Percentiles rank a stretch among this genome's conserved stretches.
Evolutionary conservation across 1,140 invertebrate genomes (phyloP).

Genomic region (Spodoptera frugiperda): DNA sequence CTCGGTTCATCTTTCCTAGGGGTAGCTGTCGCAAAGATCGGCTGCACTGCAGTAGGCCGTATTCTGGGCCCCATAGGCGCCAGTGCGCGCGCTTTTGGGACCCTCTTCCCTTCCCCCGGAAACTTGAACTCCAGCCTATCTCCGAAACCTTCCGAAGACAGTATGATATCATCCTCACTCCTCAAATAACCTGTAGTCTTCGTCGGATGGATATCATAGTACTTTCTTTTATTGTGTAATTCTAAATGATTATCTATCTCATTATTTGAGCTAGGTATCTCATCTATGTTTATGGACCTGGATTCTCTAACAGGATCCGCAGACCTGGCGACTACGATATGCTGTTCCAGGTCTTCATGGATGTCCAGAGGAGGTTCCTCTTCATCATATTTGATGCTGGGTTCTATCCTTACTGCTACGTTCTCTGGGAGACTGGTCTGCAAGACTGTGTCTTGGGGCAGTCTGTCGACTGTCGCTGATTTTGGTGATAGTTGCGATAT

Average conservation of each 20-base stretch:
- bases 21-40: conserved; percentile 81
- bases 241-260: conserved; percentile 82
- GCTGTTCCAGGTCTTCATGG: conserved; percentile 59
- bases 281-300: conserved; percentile 78
- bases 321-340: conserved; percentile 75
- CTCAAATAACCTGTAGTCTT: conserved; percentile 72
- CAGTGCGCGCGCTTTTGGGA: conserved; percentile 88
- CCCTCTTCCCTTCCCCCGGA: conserved; percentile 91
- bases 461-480: conserved; percentile 71
- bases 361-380: conserved; percentile 63
- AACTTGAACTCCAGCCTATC: conserved; percentile 79
- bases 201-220: conserved; percentile 82
- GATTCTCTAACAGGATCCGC: conserved; percentile 75
- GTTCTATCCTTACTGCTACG: conserved; percentile 80
- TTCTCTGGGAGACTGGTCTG: conserved; percentile 75
- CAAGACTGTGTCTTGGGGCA: conserved; percentile 57
- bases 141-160: conserved; percentile 74
- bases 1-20: conserved; percentile 74
- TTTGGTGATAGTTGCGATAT: conserved; percentile 87
- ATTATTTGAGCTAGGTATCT: conserved; percentile 78
- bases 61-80: conserved; percentile 89
- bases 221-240: conserved; percentile 80
- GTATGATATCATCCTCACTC: conserved; percentile 71
- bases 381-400: conserved; percentile 74
- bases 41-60: conserved; percentile 83